Evolutionary conservation across 2,113 vertebrate genomes (phyloP), one percentile per base, ranked within the genome.

Genomic region (Ptychochromis oligacanthus): DNA sequence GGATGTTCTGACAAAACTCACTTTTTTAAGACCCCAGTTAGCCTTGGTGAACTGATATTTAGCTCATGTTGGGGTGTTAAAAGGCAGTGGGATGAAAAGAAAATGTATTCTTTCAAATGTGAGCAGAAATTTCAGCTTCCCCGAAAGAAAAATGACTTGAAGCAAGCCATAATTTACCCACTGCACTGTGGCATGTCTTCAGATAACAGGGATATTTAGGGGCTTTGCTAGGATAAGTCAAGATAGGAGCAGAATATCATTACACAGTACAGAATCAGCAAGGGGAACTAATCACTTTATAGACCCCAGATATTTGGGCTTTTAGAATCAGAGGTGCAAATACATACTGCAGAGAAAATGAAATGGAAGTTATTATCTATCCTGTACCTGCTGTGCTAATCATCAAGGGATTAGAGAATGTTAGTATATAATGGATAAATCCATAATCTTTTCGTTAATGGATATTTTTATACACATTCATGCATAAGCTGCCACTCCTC

Each of bases 271-370:
- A 20, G 67, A 31, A 77, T 90, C 82, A 77, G 60, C 55, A 24
- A 75, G 55, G 31, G 81, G 49, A 83, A 83, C 85, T 83, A 93
- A 93, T 89, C 83, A 88, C 31, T 76, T 78, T 28, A 55, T 20
- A 56, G 28, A 62, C 28, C 17, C n/a, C 9, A 74, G 65, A 86
- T 86, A 60, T 67, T 83, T 67, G 20, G 7, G 20, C 58, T 83
- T 82, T 81, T 57, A 52, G 57, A 80, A 31, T 83, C 52, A 79
- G 72, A 49, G 26, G 24, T 58, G 43, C 57, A 36, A 49, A 31
- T 20, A 49, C 43, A 57, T 4, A 3, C 60, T 46, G 46, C 22
- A 46, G 38, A 55, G 67, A 28, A 22, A 81, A 65, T 26, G 13
- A 80, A 81, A 61, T 31, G 13, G 24, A 38, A 31, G 58, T 75